Base-by-base conservation (phyloP, 2,797 vertebrate species). In the Halcyon chelicuti region DNA sequence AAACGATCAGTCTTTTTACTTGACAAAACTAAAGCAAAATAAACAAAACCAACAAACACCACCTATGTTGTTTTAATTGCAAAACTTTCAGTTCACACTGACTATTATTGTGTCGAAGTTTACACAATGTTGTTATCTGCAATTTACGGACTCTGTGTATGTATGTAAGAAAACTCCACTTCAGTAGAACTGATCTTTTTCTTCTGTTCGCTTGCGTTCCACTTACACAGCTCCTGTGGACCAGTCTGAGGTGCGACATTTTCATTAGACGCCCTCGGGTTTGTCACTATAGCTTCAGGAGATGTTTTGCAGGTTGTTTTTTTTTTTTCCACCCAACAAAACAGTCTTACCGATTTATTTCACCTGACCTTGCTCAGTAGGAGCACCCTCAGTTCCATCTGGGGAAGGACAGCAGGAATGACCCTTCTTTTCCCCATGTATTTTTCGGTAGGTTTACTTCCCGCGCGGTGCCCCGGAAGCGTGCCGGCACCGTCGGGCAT, bases 1-100 rank as follows among this genome's bases (percentile, higher is more conserved):
- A 42, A 0, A 2, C 6, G 9, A 8, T 28, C 6, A 3, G 26
- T 40, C 16, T 49, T 77, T 55, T n/a, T 0, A 3, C 33, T 67
- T 23, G 3, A 49, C 35, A 57, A 66, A 61, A 3, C 5, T 7
- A 40, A 55, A 68, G 14, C 35, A 35, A 57, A 71, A 62, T 21
- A 42, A 61, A 52, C 37, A 18, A 61, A n/a, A 28, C 2, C 23
- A 23, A 23, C 33, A 28, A 70, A 13, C 9, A 5, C 29, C 19
- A 46, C 12, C 10, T 46, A 35, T 60, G 10, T 2, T 28, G 28
- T 44, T 81, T 66, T 33, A 20, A 14, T 8, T 29, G 28, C n/a
- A 81, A 61, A 25, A 61, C 9, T 54, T 54, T 40, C 19, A 5
- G 1, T 68, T 60, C 26, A 44, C 44, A 14, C 12, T 28, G n/a